Evolutionary conservation across 2,113 vertebrate species (phyloP), one percentile per base, ranked within the genome.

Genomic region (Indicator maculatus): DNA sequence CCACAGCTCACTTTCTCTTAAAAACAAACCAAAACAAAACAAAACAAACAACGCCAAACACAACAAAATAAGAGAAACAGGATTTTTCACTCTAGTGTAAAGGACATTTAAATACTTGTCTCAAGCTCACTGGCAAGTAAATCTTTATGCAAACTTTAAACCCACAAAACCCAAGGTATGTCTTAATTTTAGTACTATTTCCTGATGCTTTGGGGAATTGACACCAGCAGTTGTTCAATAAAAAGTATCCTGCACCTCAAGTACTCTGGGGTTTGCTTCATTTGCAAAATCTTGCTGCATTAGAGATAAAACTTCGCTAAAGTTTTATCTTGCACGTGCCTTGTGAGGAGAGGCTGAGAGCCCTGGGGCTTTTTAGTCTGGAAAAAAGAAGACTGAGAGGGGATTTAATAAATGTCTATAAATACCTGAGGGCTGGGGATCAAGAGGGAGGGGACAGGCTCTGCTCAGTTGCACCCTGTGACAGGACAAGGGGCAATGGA

Each of bases 141-240:
- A 58, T 39, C 64, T 38, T 53, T 80, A 85, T 16, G 18, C 15
- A 55, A 36, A 74, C 16, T 63, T 56, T 38, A 20, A 58, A 90
- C 38, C 3, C 26, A 61, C 2, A 3, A 65, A 79, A 17, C 4
- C 5, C 70, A 66, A 78, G 1, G 0, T 41, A 13, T 12, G 11
- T 23, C 44, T 39, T 65, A 1, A 23, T 83, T 73, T 63, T 47
- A 50, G 44, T 56, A 14, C 19, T 24, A 11, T 36, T 64, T 44
- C 38, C 12, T 50, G 20, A 30, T 70, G 31, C 18, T 74, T 27
- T 33, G 31, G 4, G 13, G 12, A 21, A 56, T 6, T 64, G 41
- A 70, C 15, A 87, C 13, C 2, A 55, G 2, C 11, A 30, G 6
- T 11, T 2, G 1, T 16, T 76, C 17, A 44, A 27, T 63, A 26